Conservation (phyloP, 2,113 vertebrate genomes). For the Eudorcas thomsonii region DNA sequence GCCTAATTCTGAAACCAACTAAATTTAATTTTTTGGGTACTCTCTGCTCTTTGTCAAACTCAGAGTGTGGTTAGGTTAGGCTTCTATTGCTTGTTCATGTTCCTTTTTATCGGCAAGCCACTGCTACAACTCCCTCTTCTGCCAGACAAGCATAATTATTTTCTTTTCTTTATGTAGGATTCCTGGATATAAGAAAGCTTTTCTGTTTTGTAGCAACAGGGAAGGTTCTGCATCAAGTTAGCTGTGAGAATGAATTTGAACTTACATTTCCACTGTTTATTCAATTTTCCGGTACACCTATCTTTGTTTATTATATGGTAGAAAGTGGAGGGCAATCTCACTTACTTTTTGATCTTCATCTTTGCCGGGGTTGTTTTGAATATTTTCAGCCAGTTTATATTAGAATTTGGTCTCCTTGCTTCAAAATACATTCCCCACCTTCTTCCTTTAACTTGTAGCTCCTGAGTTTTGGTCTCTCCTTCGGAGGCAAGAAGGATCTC, state of each 20-base stretch:
- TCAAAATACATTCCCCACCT: not conserved
- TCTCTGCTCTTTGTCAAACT: not conserved
- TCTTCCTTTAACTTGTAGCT: not conserved
- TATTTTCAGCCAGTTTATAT: not conserved
- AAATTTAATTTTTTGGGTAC: not conserved
- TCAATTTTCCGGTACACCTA: not conserved
- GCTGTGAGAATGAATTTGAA: not conserved
- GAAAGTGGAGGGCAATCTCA: not conserved
- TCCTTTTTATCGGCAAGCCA: constrained; percentile 59
- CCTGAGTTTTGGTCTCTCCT: constrained; percentile 42
- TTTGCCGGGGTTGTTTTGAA: not conserved
- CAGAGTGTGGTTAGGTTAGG: not conserved
- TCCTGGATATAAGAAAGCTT: constrained; percentile 1
- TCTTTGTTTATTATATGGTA: not conserved
- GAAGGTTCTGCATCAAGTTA: not conserved
- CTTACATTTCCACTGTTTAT: not conserved
- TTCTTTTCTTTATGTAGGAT: constrained; percentile 36
- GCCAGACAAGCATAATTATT: constrained; percentile 63
- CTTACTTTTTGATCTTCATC: not conserved
- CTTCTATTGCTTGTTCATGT: constrained; percentile 28
- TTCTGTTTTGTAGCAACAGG: not conserved
- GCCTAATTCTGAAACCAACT: not conserved
- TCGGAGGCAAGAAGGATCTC: constrained; percentile 47
- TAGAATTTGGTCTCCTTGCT: not conserved
- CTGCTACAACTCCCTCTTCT: constrained; percentile 81